A percentile compares a stretch with the other conserved stretches of the same genome.
Evolutionary conservation across 2,113 vertebrate genomes (phyloP).

Genomic region (Chloropsis hardwickii): DNA sequence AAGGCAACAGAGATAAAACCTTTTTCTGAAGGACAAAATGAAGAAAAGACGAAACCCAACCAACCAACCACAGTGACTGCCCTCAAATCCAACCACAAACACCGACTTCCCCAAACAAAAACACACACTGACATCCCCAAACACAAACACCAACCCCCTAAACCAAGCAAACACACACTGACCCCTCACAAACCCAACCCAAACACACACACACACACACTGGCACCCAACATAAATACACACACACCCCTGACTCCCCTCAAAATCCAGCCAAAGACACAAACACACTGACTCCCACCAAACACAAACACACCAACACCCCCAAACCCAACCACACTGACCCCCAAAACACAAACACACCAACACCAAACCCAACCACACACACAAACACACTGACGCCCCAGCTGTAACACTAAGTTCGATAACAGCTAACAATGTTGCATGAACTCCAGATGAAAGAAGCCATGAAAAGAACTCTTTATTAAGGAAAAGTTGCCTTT

Average conservation of each 20-base stretch:
- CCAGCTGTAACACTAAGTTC: too few species aligned
- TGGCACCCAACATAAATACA: neutral
- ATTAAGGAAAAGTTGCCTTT: too few species aligned
- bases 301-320: neutral
- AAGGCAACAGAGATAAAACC: neutral
- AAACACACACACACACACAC: neutral
- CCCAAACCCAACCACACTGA: too few species aligned
- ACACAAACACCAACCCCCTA: neutral
- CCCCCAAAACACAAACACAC: too few species aligned
- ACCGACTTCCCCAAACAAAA: neutral
- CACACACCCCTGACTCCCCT: neutral
- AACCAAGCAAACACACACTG: neutral
- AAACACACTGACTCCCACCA: neutral
- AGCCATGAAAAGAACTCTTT: too few species aligned
- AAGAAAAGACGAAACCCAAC: neutral
- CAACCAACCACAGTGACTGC: rapidly evolving
- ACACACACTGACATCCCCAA: neutral
- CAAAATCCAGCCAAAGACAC: neutral
- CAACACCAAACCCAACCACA: neutral
- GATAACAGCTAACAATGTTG: too few species aligned
- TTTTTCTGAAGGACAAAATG: neutral
- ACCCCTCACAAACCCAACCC: neutral
- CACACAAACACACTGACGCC: neutral
- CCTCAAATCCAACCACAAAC: neutral
- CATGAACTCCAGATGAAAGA: too few species aligned